phyloP scores from a whole-genome alignment of 2,113 vertebrate genomes.

The Larimichthys polyactis region DNA sequence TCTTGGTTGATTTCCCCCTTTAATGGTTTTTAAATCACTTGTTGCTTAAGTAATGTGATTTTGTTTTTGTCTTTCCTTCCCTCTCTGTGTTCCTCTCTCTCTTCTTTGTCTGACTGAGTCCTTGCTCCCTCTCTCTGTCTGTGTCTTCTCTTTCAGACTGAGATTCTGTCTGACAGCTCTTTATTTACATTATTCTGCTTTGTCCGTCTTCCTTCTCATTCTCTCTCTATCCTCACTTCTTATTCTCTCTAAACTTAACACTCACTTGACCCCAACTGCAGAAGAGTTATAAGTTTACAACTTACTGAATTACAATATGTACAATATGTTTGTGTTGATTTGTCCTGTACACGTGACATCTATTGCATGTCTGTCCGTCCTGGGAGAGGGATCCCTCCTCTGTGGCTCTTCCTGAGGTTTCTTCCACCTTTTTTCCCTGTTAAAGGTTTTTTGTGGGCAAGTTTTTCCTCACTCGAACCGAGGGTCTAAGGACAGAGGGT shows the following conservation, averaged over 20 bases:
- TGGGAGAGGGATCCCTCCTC: too few relatives aligned
- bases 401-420: too few relatives aligned
- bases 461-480: too few relatives aligned
- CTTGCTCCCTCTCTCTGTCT: not conserved
- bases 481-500: too few relatives aligned
- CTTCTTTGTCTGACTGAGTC: not conserved
- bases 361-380: too few relatives aligned
- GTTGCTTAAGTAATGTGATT: conserved; percentile 1
- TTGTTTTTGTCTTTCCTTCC: not conserved
- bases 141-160: not conserved
- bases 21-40: not conserved
- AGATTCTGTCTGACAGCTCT: conserved; percentile 37
- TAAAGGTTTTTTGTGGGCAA: too few relatives aligned
- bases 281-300: conserved; percentile 1
- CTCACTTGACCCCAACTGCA: conserved; percentile 14
- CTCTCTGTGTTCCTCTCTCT: not conserved
- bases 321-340: too few relatives aligned
- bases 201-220: conserved; percentile 1
- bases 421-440: too few relatives aligned
- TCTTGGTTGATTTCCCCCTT: not conserved
- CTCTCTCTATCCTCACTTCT: not conserved
- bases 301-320: not conserved
- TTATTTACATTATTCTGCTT: conserved; percentile 41
- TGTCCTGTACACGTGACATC: too few relatives aligned
- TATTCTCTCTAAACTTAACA: not conserved